Percentiles rank a stretch among this genome's conserved stretches.
Evolutionary conservation across 2,888 invertebrate genomes (phyloP).

Genomic region (Drosophila kanekoi): DNA sequence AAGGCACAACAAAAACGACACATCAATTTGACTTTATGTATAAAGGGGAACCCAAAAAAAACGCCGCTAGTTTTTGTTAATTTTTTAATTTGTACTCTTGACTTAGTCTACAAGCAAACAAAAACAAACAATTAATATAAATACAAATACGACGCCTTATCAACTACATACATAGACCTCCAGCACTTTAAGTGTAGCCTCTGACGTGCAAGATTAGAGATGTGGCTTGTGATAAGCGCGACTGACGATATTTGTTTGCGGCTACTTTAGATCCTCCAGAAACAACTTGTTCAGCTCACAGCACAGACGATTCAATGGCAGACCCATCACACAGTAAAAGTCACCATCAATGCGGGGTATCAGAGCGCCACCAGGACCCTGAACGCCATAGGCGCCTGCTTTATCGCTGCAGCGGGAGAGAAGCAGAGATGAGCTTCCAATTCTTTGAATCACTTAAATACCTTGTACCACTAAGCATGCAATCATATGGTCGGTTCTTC

Average conservation of each 20-base stretch:
- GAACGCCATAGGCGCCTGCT: constrained; percentile 97
- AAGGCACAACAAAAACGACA: constrained; percentile 2
- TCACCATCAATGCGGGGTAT: constrained; percentile 93
- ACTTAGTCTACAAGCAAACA: constrained; percentile 49
- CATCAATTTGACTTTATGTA: constrained; percentile 36
- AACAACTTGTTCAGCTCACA: constrained; percentile 86
- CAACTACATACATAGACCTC: constrained; percentile 27
- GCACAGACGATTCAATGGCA: constrained; percentile 90
- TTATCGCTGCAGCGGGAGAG: constrained; percentile 88
- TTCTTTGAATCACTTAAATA: neutral
- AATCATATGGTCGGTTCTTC: too few species aligned
- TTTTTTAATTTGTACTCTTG: constrained; percentile 56
- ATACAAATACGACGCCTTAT: constrained; percentile 58
- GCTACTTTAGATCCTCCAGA: constrained; percentile 58
- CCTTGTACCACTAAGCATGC: neutral
- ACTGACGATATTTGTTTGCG: neutral
- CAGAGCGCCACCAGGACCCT: constrained; percentile 93
- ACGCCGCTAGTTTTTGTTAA: constrained; percentile 5
- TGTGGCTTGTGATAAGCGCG: constrained; percentile 25
- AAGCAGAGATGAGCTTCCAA: neutral
- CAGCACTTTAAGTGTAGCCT: constrained; percentile 55
- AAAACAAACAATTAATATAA: constrained; percentile 24
- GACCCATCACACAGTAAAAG: constrained; percentile 95
- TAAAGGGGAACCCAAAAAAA: neutral
- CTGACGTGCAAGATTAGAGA: constrained; percentile 58